A percentile compares a stretch with the other conserved stretches of the same genome.
These are phyloP conservation scores for Natrix natrix DNA, from an alignment of 2,797 vertebrate species.

Conservation along the genomic window DNA sequence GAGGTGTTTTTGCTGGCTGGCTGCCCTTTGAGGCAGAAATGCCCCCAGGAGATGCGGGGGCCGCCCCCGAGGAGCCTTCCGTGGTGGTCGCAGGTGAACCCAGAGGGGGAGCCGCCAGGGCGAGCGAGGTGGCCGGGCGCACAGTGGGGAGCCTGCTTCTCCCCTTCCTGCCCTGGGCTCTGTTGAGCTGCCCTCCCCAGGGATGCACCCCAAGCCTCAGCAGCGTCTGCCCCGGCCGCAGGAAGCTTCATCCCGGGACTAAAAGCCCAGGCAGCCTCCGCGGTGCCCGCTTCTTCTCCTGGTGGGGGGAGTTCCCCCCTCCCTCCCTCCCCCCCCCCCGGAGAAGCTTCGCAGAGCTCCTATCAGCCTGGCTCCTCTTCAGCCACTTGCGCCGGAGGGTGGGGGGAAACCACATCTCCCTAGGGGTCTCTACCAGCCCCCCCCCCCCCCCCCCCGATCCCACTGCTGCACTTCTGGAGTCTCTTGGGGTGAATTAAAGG, in stretches of 20 bases:
- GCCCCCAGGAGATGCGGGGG: background rate
- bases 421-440: background rate
- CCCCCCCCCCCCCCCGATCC: background rate
- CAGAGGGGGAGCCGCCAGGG: background rate
- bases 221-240: background rate
- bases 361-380: background rate
- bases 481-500: background rate
- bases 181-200: background rate
- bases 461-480: background rate
- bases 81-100: background rate
- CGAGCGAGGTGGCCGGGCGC: too few relatives aligned
- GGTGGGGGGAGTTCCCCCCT: too few relatives aligned
- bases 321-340: background rate
- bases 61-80: background rate
- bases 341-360: background rate
- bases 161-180: background rate
- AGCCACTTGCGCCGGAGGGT: background rate
- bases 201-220: background rate
- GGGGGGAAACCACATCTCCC: background rate
- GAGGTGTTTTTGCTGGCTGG: background rate
- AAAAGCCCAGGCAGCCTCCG: background rate
- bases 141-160: background rate
- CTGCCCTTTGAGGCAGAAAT: background rate
- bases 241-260: background rate
- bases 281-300: background rate